Base-by-base conservation (phyloP, 1,140 invertebrate species). In the Hylyphantes graminicola region DNA sequence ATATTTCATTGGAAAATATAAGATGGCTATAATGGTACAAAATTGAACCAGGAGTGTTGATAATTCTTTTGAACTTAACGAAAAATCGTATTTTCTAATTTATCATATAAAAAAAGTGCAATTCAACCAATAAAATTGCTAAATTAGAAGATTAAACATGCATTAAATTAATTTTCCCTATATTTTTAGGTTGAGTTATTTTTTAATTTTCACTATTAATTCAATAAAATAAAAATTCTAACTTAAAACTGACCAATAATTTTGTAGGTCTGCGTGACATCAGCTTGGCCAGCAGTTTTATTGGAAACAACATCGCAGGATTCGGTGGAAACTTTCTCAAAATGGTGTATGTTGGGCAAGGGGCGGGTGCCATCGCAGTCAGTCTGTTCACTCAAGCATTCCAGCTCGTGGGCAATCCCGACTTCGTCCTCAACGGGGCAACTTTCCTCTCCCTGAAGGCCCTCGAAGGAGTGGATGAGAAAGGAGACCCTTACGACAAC, bases 251-350 rank as follows among this genome's bases (percentile, higher is more conserved):
- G 35, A 35, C 35, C 5, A 35, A 3, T 61, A 15, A 15, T 17
- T 61, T 61, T 90, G 91, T 94, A 82, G 94, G 93, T 7, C 89
- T 95, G 72, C 90, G 93, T 87, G 95, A 97, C 89, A 92, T 94
- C 57, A 92, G 93, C 9, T 93, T 93, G 88, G 94, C 92, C 0
- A 89, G 96, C 54, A 90, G 91, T 70, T 96, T 95, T 95, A 92
- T 95, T 65, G 92, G 93, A 63, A 91, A 92, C 84, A 96, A 97
- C 88, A 93, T 96, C 19, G 93, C 91, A 0, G 92, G 93, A 0
- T 96, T 97, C 89, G 94, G 94, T 50, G 95, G 95, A 0, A 95
- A 97, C 90, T 92, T 94, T 0, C 90, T 91, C 15, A 86, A 87
- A 35, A 88, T 91, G 17, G 89, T 90, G 11, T 72, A 91, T 15